Conservation (phyloP, 2,113 vertebrate species). For the Myrmophylax atrothorax region DNA sequence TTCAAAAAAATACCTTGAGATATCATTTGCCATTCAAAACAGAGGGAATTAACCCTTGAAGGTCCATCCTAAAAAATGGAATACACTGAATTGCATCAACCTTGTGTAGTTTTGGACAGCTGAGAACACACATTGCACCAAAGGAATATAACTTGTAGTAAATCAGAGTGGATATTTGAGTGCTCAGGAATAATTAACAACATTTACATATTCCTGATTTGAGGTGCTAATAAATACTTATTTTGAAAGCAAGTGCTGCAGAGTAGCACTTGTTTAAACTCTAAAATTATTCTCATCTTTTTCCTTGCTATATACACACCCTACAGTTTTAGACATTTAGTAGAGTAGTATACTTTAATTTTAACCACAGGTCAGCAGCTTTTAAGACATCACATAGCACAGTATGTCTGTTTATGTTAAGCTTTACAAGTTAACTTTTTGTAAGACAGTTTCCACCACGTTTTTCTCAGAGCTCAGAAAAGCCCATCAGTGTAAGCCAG, state of each 20-base stretch:
- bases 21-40: background rate
- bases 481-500: accelerated
- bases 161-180: background rate
- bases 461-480: background rate
- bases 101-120: background rate
- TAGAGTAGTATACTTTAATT: background rate
- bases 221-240: background rate
- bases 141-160: background rate
- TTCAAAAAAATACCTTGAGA: background rate
- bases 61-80: background rate
- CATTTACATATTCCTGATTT: background rate
- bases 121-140: background rate
- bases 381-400: background rate
- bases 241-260: background rate
- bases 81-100: background rate
- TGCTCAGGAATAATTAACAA: background rate
- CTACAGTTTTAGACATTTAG: background rate
- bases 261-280: background rate
- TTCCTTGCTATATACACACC: background rate
- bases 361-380: background rate
- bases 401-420: background rate
- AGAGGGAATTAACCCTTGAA: background rate
- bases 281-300: background rate
- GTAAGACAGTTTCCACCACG: background rate
- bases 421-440: background rate